Base-by-base conservation (phyloP, 1,140 invertebrate species). In the Schlechtendalia chinensis region DNA sequence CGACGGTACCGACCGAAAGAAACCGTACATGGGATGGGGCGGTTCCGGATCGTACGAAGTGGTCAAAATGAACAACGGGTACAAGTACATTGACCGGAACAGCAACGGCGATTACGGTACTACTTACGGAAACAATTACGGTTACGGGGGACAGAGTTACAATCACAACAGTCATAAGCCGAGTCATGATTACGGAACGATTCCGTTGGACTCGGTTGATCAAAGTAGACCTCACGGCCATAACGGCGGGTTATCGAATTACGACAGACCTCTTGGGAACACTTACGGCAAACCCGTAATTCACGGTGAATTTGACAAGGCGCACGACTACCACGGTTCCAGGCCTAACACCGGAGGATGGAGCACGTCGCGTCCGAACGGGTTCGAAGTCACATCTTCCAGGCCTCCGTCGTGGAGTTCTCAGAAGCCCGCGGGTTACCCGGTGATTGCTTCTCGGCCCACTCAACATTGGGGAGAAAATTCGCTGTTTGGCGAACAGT, bases 41-140 rank as follows among this genome's bases (percentile, higher is more conserved):
- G 79, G 79, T 54, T 81, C 79, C 5, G 79, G 79, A 17, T 67
- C 79, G 5, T 81, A 81, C 32, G 80, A 81, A 27, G 80, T 81
- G 14, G 17, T 69, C 0, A 69, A 72, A 45, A 72, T 81, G 67
- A 81, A 69, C 17, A 39, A 19, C 10, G 80, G 80, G 0, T 81
- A 81, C 24, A 72, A 71, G n/a, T 81, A 71, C 5, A 56, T 79
- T 8, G 75, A 79, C 58, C 47, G 58, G 0, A 79, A 79, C 45
- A n/a, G 75, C 5, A 79, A 79, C 17, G 24, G n/a, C 3, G 75
- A 79, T 8, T 79, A 79, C 8, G 39, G 58, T 19, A 12, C 22
- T 27, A 14, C 53, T 16, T 63, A 61, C 11, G 75, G 75, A 10
- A 79, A 63, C 6, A 50, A 27, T 47, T 79, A 63, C 24, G 58